Percentiles rank a stretch among this genome's conserved stretches.
phyloP scores from a whole-genome alignment of 2,113 vertebrate species.

The Phalacrocorax aristotelis region DNA sequence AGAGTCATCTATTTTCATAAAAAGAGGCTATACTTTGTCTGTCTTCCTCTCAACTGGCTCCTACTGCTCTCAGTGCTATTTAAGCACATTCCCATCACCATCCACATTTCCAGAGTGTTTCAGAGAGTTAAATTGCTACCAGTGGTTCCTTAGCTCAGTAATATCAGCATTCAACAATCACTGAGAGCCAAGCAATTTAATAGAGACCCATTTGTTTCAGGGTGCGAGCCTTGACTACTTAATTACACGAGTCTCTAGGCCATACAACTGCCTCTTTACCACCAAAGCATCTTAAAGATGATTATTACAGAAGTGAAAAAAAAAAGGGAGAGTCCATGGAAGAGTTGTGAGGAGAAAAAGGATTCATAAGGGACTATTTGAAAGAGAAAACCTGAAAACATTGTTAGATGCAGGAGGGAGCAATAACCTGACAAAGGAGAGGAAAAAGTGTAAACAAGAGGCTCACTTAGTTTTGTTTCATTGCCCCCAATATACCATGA shows the following conservation, averaged over 20 bases:
- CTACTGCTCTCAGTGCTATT: not conserved
- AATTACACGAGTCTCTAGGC: not conserved
- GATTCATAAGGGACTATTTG: not conserved
- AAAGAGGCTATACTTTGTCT: not conserved
- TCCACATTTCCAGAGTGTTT: not conserved
- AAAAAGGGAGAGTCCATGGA: not conserved
- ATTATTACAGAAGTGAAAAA: not conserved
- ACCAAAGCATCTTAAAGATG: not conserved
- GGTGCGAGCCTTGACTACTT: not conserved
- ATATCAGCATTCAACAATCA: not conserved
- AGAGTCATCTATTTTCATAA: not conserved
- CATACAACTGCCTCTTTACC: not conserved
- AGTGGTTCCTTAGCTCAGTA: not conserved
- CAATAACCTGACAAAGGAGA: not conserved
- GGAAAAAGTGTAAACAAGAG: not conserved
- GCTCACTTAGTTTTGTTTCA: not conserved
- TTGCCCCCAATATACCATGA: not conserved
- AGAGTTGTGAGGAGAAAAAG: not conserved
- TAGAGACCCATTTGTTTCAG: not conserved
- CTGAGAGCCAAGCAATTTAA: not conserved
- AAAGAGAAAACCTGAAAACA: constrained; percentile 4
- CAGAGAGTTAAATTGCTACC: not conserved
- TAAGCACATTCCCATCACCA: not conserved
- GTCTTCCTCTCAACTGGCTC: not conserved
- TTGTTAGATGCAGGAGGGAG: not conserved